Conservation (phyloP, 2,888 invertebrate genomes). For the Dryomyza anilis region DNA sequence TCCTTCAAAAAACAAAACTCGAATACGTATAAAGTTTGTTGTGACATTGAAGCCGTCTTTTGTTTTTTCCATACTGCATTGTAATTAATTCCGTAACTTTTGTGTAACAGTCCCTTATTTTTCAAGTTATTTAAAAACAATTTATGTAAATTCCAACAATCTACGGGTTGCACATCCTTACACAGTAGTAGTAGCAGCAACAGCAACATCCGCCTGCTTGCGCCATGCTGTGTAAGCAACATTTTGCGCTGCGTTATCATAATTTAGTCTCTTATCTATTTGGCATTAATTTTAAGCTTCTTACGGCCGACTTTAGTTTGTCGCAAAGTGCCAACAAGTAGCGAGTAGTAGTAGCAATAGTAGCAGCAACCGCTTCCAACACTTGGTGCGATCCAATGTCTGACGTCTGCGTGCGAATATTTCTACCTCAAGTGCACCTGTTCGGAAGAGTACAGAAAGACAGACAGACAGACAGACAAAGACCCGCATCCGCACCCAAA, state of each 20-base stretch:
- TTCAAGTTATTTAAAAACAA: slow-evolving; percentile 18
- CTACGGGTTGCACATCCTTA: not conserved
- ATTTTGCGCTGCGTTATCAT: slow-evolving; percentile 29
- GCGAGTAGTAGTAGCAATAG: no score
- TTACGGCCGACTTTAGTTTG: slow-evolving; percentile 33
- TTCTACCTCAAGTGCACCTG: slow-evolving; percentile 42
- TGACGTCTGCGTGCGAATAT: slow-evolving; percentile 39
- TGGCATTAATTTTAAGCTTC: slow-evolving; percentile 40
- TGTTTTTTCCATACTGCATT: no score
- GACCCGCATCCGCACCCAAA: not conserved
- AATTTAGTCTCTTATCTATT: slow-evolving; percentile 38
- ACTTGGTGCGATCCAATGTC: slow-evolving; percentile 6
- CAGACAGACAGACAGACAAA: no score
- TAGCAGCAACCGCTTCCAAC: slow-evolving; percentile 4
- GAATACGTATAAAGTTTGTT: no score
- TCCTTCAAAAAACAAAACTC: no score
- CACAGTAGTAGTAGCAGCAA: no score
- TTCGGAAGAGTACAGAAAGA: slow-evolving; percentile 26
- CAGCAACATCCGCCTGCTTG: not conserved
- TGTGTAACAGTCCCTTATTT: no score
- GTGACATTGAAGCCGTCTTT: no score
- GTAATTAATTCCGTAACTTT: not conserved
- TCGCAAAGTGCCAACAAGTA: not conserved
- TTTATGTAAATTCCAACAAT: slow-evolving; percentile 19
- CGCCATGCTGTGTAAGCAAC: not conserved